A percentile compares a stretch with the other conserved stretches of the same genome.
Conservation (phyloP, 2,797 vertebrate species). For the Poecilia velifera region DNA sequence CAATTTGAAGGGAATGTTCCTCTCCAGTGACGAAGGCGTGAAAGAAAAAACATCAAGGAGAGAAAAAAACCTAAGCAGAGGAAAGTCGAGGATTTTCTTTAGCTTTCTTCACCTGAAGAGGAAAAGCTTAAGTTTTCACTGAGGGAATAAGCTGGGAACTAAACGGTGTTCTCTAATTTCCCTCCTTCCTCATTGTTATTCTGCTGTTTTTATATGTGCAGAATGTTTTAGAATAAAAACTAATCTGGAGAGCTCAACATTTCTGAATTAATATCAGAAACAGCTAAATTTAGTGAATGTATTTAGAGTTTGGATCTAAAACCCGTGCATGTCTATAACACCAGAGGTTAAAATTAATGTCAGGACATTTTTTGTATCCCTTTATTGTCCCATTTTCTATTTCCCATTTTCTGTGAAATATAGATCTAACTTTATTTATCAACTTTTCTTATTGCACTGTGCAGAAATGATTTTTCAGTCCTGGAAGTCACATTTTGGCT, state of each 20-base stretch:
- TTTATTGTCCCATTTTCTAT: neutral
- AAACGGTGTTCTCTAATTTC: neutral
- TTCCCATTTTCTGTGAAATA: neutral
- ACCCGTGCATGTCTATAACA: neutral
- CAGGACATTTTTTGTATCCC: neutral
- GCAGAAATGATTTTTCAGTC: neutral
- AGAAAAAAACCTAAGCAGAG: neutral
- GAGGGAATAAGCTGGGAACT: conserved; percentile 11
- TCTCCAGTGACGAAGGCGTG: conserved; percentile 29
- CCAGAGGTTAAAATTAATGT: neutral
- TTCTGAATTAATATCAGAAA: neutral
- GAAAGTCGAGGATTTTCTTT: neutral
- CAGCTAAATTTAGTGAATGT: neutral
- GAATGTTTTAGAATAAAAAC: neutral
- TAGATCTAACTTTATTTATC: neutral
- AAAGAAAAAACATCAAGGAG: conserved; percentile 53
- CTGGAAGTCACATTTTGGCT: neutral
- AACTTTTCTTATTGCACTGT: neutral
- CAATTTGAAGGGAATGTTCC: neutral
- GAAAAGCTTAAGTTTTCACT: neutral
- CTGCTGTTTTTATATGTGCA: neutral
- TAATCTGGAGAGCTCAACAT: neutral
- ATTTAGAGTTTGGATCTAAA: neutral
- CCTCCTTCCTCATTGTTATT: neutral
- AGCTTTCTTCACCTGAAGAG: neutral